Base-by-base conservation (phyloP, 2,888 invertebrate genomes). In the Pollenia amentaria region DNA sequence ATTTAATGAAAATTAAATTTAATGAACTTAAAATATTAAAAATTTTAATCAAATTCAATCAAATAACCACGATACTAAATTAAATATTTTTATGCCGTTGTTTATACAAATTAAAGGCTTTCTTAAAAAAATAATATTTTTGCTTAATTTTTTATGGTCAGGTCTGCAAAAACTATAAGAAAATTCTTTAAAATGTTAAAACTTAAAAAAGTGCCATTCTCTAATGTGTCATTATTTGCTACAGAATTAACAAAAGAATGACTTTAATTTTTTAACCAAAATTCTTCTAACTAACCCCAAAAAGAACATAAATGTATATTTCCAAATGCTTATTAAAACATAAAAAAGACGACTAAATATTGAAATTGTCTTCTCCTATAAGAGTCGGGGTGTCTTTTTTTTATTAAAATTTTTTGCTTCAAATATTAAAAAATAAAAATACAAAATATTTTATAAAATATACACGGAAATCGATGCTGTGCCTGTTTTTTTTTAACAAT, bases 301-400 rank as follows among this genome's bases (percentile, higher is more conserved):
- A 81, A 73, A 73, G 29, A 57, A 57, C 57, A 81, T 81, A 75
- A 75, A 75, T 82, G 29, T 29, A 29, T 6, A 69, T 82, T 72
- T 51, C 65, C 44, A 62, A 65, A 65, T 21, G 40, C 55, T 53
- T 77, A 40, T 67, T 40, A 69, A 60, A 40, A 51, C 46, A 38
- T 18, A 46, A 55, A 38, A 11, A 44, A 3, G 51, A 42, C n/a
- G 48, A 11, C 42, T n/a, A 53, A n/a, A 80, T 4, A 72, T 65
- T 82, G 72, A 78, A 84, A 78, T 65, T 84, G 72, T 73, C 84
- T 73, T 65, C 55, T 84, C 72, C 29, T 78, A 55, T 73, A 48
- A 72, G 57, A 65, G 64, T 38, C 51, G 38, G 7, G 55, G 57
- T 67, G 44, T 67, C 18, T 46, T 72, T 46, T 55, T 14, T 55